Evolutionary conservation across 2,113 vertebrate genomes (phyloP).

Genomic region (Eira barbara): DNA sequence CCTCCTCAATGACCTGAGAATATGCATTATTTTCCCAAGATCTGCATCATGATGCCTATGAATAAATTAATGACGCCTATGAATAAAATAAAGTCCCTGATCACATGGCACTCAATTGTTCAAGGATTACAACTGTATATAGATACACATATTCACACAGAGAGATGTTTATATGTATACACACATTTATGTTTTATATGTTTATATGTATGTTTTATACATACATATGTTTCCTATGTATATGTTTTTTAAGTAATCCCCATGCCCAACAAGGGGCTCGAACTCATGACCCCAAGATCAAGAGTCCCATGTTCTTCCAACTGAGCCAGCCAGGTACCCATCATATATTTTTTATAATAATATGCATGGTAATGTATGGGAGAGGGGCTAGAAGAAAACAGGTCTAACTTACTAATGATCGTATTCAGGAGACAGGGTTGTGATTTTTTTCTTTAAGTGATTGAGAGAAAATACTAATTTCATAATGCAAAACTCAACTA

Average conservation of each 20-base stretch:
- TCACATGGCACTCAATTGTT: not conserved
- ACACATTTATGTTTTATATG: not conserved
- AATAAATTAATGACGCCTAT: not conserved
- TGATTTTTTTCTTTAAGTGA: not conserved
- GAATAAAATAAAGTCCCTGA: not conserved
- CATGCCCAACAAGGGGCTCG: not conserved
- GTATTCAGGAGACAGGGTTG: not conserved
- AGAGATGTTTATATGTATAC: not conserved
- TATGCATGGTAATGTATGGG: not conserved
- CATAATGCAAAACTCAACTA: conserved; percentile 12
- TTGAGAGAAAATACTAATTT: conserved; percentile 40
- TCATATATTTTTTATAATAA: not conserved
- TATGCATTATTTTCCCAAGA: not conserved
- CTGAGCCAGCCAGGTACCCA: not conserved
- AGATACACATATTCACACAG: not conserved
- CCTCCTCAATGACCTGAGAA: not conserved
- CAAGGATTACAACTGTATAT: not conserved
- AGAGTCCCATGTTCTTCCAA: not conserved
- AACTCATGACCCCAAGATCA: not conserved
- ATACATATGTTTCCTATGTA: not conserved
- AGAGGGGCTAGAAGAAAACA: not conserved
- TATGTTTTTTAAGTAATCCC: not conserved
- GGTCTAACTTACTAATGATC: not conserved
- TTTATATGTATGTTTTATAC: not conserved
- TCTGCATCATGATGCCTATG: not conserved